Base-by-base conservation (phyloP, 2,888 invertebrate genomes). In the Lasioglossum lativentre region DNA sequence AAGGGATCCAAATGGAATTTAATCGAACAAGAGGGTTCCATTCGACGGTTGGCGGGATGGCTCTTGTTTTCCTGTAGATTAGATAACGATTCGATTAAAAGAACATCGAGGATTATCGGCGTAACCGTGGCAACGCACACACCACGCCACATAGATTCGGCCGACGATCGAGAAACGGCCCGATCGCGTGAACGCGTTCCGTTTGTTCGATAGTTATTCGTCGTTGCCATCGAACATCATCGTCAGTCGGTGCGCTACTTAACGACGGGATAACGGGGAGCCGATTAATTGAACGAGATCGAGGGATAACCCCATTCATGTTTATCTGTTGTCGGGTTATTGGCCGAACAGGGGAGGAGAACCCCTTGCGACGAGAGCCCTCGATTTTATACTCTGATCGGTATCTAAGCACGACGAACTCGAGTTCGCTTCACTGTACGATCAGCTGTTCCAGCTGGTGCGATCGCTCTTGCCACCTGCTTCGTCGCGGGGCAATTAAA, bases 11-110 rank as follows among this genome's bases (percentile, higher is more conserved):
- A 47, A 30, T 19, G 73, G 40, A 80, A 68, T 38, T 76, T 73
- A 45, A 85, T 75, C 66, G 79, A 30, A 45, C 63, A 16, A 19
- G n/a, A 52, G 56, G 74, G 30, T 42, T 23, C 52, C 30, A 73
- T 85, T 68, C n/a, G 40, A 10, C 45, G 34, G 47, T 68, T 47
- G 75, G 75, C 45, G 52, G 40, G 75, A 73, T 59, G 38, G 14
- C 63, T 30, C 71, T 74, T 34, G 71, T 66, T 59, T 42, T 70
- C 73, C 56, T 56, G 80, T 75, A 73, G 73, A 80, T 75, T 16
- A 19, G 19, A 52, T 52, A 83, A 87, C 63, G 80, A 76, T 78
- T 86, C 78, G 56, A 86, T 87, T 87, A 80, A 81, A 83, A 83
- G 78, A 66, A 30, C 86, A 73, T 78, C 52, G 34, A n/a, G 78